Evolutionary conservation across 2,888 invertebrate species (phyloP), one percentile per base, ranked within the genome.

Genomic region (Ecdyonurus torrentis): DNA sequence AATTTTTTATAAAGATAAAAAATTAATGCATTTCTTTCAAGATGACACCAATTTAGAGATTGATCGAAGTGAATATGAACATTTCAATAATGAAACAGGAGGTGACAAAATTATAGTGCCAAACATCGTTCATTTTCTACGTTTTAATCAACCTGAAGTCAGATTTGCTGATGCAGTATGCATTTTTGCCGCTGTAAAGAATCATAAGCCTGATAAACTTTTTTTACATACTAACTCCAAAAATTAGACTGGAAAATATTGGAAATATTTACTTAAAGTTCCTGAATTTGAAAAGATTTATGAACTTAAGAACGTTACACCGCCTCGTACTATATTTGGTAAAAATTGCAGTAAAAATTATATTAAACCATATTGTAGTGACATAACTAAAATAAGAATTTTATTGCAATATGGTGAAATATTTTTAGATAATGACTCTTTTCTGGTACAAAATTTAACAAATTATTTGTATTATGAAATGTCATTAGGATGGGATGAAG

Each of bases 321-420:
- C 15, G 15, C 37, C 37, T 37, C 5, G 15, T 37, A 37, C 5
- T 10, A 37, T 37, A 37, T 37, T 37, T 37, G 37, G 37, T 10
- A 5, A 37, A 37, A 25, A 25, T 20, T 37, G 67, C 50, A 23
- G 59, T 52, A 23, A 58, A 52, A 62, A 52, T 55, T 66, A 65
- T 61, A 60, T 55, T 52, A 58, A 58, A 25, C 66, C 61, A 61
- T 67, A 67, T 61, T 66, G 64, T 10, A 65, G 67, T n/a, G 67
- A 68, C 62, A 60, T 67, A 1, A 63, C 65, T 23, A 61, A 67
- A 22, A 65, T 73, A n/a, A 62, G 67, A 19, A 66, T 72, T 22
- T 62, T 73, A 52, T 68, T 67, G 67, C 61, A 68, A 60, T 69
- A 69, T 61, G 73, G 73, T 10, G 73, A 73, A 10, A 73, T 73